Evolutionary conservation across 2,888 invertebrate genomes (phyloP), one percentile per base, ranked within the genome.

Genomic region (Parasteatoda lunata): DNA sequence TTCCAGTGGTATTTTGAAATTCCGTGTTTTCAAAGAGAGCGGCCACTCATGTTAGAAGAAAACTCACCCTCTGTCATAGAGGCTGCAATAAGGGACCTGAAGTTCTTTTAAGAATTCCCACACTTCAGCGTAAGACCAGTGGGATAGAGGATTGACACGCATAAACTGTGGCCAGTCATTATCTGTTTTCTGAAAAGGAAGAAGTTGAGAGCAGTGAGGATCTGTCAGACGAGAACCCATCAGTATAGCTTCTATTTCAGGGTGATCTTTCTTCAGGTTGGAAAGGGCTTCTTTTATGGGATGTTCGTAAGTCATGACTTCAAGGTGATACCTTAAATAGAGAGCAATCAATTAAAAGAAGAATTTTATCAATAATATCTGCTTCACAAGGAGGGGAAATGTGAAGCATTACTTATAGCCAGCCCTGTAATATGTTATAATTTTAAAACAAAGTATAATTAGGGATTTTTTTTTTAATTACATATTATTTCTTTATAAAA

Each of bases 181-280:
- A 92, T 99, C 99, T 0, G 98, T 98, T 91, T 90, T 91, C 75
- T 96, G 94, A 93, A 96, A 95, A 88, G 93, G 92, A 64, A 94
- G 91, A 77, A 97, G 92, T 89, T 94, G 92, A 89, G 94, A 93
- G 76, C 96, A 95, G 91, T 94, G 95, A 0, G 98, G 98, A 93
- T 99, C 99, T 0, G 96, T 96, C 78, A 94, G 93, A 88, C 99
- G 93, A 5, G 96, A 96, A 8, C 99, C 99, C 96, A 99, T 97
- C 5, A 99, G 93, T 81, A 96, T 95, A 0, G 96, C 97, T 91
- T 96, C 95, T 51, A 98, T 93, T 73, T 94, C 92, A 0, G 93
- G 93, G 89, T 93, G 91, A 30, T 92, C 90, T 0, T 93, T 91
- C 70, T 96, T 92, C 84, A 98, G 92, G 65, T 93, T 92, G 13